Conservation (phyloP, 2,797 vertebrate genomes). For the Xenentodon cancila region DNA sequence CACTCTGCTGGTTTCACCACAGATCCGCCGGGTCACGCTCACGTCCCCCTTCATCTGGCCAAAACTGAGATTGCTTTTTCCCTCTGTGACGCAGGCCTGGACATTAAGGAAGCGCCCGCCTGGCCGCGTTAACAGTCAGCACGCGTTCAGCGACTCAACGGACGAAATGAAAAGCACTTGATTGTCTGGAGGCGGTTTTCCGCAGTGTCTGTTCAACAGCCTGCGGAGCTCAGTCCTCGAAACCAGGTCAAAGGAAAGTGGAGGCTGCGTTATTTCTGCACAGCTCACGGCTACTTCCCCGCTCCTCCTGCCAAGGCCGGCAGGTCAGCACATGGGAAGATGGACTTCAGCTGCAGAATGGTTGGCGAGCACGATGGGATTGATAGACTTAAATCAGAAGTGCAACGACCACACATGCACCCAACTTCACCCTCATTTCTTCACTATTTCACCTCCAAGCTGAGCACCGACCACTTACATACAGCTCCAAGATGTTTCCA, state of each 20-base stretch:
- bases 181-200: constrained; percentile 69
- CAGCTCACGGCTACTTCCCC: constrained; percentile 43
- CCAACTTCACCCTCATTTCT: too few species aligned
- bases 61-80: constrained; percentile 19
- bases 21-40: constrained; percentile 29
- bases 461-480: too few species aligned
- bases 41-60: constrained; percentile 32
- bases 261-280: constrained; percentile 39
- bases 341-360: too few species aligned
- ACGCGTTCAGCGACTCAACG: constrained; percentile 32
- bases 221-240: constrained; percentile 44
- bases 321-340: too few species aligned
- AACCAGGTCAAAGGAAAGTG: constrained; percentile 66
- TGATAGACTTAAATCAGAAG: too few species aligned
- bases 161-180: constrained; percentile 52
- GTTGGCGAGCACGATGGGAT: too few species aligned
- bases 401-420: too few species aligned
- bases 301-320: too few species aligned
- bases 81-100: constrained; percentile 22
- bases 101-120: constrained; percentile 19
- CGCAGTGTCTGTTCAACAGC: constrained; percentile 51
- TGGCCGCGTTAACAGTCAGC: constrained; percentile 37
- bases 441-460: too few species aligned
- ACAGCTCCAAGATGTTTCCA: neutral
- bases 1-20: constrained; percentile 23